Evolutionary conservation across 1,140 invertebrate genomes (phyloP).

Genomic region (Tetramorium alpestre): DNA sequence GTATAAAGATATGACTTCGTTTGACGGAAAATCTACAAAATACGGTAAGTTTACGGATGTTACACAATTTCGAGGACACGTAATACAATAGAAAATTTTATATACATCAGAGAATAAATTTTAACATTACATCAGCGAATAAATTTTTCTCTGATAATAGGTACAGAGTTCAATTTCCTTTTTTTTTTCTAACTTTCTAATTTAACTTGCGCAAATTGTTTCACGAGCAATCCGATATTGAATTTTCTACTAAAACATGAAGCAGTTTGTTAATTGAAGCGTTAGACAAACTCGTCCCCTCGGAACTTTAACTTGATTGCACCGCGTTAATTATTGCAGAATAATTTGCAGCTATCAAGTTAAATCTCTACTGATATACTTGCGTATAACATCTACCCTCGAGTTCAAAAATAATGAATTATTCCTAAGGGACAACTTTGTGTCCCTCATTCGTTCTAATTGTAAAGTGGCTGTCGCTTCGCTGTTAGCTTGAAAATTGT

Average conservation of each 20-base stretch:
- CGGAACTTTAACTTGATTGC: slow-evolving; percentile 5
- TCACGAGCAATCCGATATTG: neutral
- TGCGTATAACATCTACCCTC: neutral
- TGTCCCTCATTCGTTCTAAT: slow-evolving; percentile 5
- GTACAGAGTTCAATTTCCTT: neutral
- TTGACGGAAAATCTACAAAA: slow-evolving; percentile 73
- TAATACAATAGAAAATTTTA: neutral
- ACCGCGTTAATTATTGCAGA: slow-evolving; percentile 6
- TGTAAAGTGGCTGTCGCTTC: too few relatives aligned
- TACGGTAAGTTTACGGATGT: slow-evolving; percentile 68
- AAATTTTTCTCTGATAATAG: neutral
- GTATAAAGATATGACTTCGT: slow-evolving; percentile 45
- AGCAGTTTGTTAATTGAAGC: neutral
- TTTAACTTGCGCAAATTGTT: slow-evolving; percentile 17
- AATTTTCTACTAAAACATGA: slow-evolving; percentile 6
- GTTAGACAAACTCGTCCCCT: neutral
- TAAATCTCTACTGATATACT: slow-evolving; percentile 12
- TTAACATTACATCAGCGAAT: neutral
- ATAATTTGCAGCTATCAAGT: slow-evolving; percentile 4
- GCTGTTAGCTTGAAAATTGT: neutral
- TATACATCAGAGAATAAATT: neutral
- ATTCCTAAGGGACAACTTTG: slow-evolving; percentile 25
- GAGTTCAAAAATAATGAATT: slow-evolving; percentile 15
- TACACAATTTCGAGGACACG: neutral
- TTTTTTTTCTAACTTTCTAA: neutral